Percentiles rank a stretch among this genome's conserved stretches.
Evolutionary conservation across 2,797 vertebrate species (phyloP).

Genomic region (Chlorospingus semifuscus): DNA sequence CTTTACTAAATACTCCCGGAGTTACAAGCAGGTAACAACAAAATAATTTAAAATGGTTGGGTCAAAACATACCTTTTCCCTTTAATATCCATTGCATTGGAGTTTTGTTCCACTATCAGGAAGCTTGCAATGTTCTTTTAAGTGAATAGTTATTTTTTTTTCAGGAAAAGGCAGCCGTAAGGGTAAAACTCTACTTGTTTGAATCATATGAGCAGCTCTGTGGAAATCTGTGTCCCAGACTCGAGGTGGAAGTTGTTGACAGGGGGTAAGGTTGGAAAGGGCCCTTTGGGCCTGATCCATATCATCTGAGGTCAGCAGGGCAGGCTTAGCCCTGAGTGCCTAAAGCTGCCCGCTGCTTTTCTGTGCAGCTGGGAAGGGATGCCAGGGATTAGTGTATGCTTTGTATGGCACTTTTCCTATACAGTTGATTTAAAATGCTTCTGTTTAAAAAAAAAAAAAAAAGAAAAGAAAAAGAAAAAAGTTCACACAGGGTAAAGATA

Average conservation of each 20-base stretch:
- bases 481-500: background rate
- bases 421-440: background rate
- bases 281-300: conserved; percentile 22
- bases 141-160: background rate
- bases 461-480: background rate
- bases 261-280: background rate
- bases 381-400: background rate
- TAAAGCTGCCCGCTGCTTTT: background rate
- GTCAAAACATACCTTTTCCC: background rate
- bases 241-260: background rate
- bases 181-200: background rate
- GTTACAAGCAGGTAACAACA: background rate
- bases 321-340: background rate
- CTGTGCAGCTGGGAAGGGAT: background rate
- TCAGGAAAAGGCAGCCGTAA: background rate
- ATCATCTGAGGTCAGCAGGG: conserved; percentile 1
- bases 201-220: background rate
- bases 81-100: background rate
- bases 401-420: background rate
- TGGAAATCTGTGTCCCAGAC: background rate
- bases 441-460: background rate
- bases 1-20: background rate
- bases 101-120: background rate
- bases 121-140: background rate
- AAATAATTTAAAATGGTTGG: background rate